Conservation (phyloP, 2,113 vertebrate genomes). For the Bostrychus sinensis region DNA sequence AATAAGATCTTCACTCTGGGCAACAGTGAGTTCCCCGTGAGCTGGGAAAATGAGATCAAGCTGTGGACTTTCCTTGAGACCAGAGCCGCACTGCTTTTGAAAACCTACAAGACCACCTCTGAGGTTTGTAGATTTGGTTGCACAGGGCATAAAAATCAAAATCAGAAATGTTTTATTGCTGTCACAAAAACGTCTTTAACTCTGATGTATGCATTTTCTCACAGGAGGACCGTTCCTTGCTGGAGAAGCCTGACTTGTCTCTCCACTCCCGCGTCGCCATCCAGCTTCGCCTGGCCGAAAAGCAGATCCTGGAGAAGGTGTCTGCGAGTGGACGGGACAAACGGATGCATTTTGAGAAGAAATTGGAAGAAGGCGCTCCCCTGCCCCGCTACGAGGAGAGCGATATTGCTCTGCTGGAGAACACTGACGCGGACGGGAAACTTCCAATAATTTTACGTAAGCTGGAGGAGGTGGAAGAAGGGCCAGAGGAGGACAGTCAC, state of each 20-base stretch:
- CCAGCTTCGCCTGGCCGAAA: conserved; percentile 92
- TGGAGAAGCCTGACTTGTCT: conserved; percentile 85
- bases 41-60: conserved; percentile 98
- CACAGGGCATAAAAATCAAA: no score
- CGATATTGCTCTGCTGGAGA: conserved; percentile 87
- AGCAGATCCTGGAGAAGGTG: conserved; percentile 91
- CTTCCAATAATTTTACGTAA: conserved; percentile 88
- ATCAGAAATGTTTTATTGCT: no score
- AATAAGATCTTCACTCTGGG: conserved; percentile 96
- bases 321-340: conserved; percentile 83
- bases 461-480: conserved; percentile 83
- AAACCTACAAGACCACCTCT: conserved; percentile 90
- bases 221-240: conserved; percentile 86
- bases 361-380: conserved; percentile 78
- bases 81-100: conserved; percentile 91
- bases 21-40: conserved; percentile 93
- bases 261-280: conserved; percentile 84
- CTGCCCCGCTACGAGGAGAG: conserved; percentile 89
- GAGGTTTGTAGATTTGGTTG: conserved; percentile 48
- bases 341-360: conserved; percentile 82
- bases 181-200: not conserved
- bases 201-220: not conserved
- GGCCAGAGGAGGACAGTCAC: conserved; percentile 63
- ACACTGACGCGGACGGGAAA: conserved; percentile 81
- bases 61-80: conserved; percentile 98